A percentile compares a stretch with the other conserved stretches of the same genome.
phyloP scores from a whole-genome alignment of 1,140 invertebrate species.

The Drusus annulatus region DNA sequence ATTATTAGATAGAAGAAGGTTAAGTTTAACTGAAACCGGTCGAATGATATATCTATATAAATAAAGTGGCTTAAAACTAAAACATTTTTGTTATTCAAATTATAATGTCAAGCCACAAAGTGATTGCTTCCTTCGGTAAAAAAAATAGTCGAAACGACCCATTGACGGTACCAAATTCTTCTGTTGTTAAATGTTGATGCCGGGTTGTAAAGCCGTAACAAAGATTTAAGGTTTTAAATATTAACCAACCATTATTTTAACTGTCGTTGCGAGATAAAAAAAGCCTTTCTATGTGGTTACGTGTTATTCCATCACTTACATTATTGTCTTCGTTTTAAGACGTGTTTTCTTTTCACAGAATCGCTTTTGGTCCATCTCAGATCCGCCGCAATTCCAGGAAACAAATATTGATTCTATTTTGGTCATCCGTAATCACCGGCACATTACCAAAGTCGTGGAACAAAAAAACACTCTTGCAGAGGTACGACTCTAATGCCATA shows the following conservation, averaged over 20 bases:
- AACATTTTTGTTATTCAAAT: too few relatives aligned
- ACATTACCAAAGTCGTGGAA: background rate
- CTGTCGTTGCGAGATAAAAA: background rate
- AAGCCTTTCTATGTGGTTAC: background rate
- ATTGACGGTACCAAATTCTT: too few relatives aligned
- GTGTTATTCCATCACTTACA: background rate
- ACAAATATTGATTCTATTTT: slow-evolving; percentile 32
- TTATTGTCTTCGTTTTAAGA: background rate
- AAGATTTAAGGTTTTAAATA: too few relatives aligned
- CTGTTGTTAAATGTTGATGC: too few relatives aligned
- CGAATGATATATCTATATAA: too few relatives aligned
- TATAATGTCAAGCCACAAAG: too few relatives aligned
- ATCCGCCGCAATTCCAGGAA: slow-evolving; percentile 1
- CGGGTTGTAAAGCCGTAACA: too few relatives aligned
- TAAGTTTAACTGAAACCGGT: too few relatives aligned
- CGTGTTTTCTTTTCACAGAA: slow-evolving; percentile 4
- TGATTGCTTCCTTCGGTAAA: too few relatives aligned
- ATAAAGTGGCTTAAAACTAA: too few relatives aligned
- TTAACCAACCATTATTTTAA: background rate
- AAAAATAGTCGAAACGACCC: too few relatives aligned
- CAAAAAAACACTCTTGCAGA: background rate
- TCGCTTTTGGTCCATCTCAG: background rate
- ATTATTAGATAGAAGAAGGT: too few relatives aligned
- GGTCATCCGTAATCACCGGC: slow-evolving; percentile 18
- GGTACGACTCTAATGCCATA: background rate